These are phyloP conservation scores for Eulithis prunata DNA, from an alignment of 2,888 invertebrate genomes.

Conservation along the genomic window DNA sequence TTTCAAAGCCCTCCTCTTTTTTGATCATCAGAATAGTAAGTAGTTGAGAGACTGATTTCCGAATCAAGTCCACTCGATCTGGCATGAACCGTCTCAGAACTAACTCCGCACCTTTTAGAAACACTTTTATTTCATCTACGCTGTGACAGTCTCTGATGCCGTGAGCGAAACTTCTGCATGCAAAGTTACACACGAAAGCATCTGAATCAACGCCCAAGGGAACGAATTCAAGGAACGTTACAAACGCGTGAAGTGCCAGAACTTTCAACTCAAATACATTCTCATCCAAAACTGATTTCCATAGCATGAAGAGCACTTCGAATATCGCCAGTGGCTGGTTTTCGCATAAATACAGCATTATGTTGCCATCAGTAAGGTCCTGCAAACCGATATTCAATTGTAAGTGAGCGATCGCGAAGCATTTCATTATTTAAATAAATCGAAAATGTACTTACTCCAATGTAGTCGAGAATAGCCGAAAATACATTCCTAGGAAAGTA, in stretches of 20 bases:
- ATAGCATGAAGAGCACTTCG: slow-evolving; percentile 78
- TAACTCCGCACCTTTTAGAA: slow-evolving; percentile 69
- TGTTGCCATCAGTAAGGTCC: slow-evolving; percentile 65
- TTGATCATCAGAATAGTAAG: slow-evolving; percentile 80
- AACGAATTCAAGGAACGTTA: slow-evolving; percentile 76
- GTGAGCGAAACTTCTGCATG: slow-evolving; percentile 80
- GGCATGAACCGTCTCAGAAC: slow-evolving; percentile 75
- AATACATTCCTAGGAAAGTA: slow-evolving; percentile 70
- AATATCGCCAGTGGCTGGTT: slow-evolving; percentile 80
- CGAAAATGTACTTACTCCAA: slow-evolving; percentile 66
- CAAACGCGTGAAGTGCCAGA: slow-evolving; percentile 82
- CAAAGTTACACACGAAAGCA: slow-evolving; percentile 83
- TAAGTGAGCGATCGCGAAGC: neutral
- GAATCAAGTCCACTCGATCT: slow-evolving; percentile 66
- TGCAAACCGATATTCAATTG: slow-evolving; percentile 39
- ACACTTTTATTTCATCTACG: slow-evolving; percentile 56
- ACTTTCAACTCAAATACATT: slow-evolving; percentile 80
- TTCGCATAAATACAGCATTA: slow-evolving; percentile 69
- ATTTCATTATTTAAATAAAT: neutral
- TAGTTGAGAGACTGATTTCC: slow-evolving; percentile 77
- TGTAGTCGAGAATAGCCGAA: slow-evolving; percentile 67
- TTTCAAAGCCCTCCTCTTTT: slow-evolving; percentile 57
- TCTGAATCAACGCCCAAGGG: slow-evolving; percentile 73
- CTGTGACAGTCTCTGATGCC: slow-evolving; percentile 70
- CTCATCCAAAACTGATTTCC: slow-evolving; percentile 74